Evolutionary conservation across 2,113 vertebrate species (phyloP), one percentile per base, ranked within the genome.

Genomic region (Oophaga pumilio): DNA sequence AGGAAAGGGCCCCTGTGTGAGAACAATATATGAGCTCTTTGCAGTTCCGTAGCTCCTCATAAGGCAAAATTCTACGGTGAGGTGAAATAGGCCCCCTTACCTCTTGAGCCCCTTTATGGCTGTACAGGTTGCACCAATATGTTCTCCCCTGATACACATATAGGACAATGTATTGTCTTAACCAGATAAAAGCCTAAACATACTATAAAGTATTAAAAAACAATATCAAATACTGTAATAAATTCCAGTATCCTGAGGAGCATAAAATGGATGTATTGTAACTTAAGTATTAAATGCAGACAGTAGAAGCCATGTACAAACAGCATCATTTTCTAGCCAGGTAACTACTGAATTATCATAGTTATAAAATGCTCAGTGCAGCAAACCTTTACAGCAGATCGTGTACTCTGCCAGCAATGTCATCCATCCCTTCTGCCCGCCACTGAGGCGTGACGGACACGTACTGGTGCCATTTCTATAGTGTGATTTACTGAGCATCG

Each of bases 371-470:
- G 57, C 57, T 33, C 2, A 43, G 18, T 26, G 18, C 33, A 15
- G 28, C 10, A 2, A n/a, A 18, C 59, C 50, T 64, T 8, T 5
- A 24, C 52, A 66, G 60, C 33, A 68, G 8, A 82, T 26, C 17
- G 22, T n/a, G 18, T 68, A 24, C 49, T 66, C 59, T 24, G n/a
- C 43, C 52, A 66, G 59, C 11, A 50, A 82, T 52, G 62, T 68
- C 62, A 68, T 82, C 60, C 43, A 66, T 52, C 68, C 49, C 60
- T 68, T 66, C 33, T 50, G 60, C 64, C 57, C 15, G 24, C 82
- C 64, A 22, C 82, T 57, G 82, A 84, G 82, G 52, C 24, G 10
- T 71, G 82, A 64, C 82, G 57, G 66, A 33, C 24, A 68, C 71
- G 50, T 56, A 59, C 76, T 79, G 11, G 60, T 69, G 50, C 13